Evolutionary conservation across 2,888 invertebrate genomes (phyloP).

Genomic region (Seira sanloemensis): DNA sequence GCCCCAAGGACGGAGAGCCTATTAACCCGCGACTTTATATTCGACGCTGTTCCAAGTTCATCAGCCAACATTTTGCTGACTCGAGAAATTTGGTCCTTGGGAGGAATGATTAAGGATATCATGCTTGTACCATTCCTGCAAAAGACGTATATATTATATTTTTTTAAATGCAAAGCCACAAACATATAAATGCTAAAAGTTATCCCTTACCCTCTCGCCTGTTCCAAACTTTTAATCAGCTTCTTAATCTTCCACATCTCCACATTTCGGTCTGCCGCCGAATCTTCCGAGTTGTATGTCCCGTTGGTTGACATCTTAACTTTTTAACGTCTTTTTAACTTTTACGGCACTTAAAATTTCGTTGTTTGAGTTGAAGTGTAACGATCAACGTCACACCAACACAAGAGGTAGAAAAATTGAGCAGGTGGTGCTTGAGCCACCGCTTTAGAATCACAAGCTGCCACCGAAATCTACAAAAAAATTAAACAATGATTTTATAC

Average conservation of each 20-base stretch:
- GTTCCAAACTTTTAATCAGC: conserved; percentile 99
- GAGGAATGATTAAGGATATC: conserved; percentile 97
- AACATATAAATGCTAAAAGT: neutral
- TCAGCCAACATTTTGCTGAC: conserved; percentile 99
- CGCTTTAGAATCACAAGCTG: neutral
- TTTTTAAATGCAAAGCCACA: conserved; percentile 78
- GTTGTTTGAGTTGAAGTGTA: conserved; percentile 15
- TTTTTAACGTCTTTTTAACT: conserved; percentile 6
- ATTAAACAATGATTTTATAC: neutral
- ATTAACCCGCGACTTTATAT: conserved; percentile 99
- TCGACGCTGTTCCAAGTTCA: conserved; percentile 99
- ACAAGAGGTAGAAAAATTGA: conserved; percentile 16
- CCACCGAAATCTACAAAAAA: neutral
- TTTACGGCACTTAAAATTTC: conserved; percentile 29
- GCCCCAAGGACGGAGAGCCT: conserved; percentile 98
- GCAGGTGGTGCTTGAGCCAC: conserved; percentile 8
- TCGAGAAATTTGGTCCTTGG: conserved; percentile 99
- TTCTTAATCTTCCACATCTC: conserved; percentile 99
- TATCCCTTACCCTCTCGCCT: conserved; percentile 92
- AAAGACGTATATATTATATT: conserved; percentile 14
- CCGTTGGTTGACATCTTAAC: conserved; percentile 26
- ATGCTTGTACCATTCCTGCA: conserved; percentile 98
- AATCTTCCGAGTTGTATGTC: conserved; percentile 78
- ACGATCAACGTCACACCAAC: conserved; percentile 5
- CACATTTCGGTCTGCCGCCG: conserved; percentile 98